phyloP scores from a whole-genome alignment of 2,113 vertebrate genomes.

The Synodontis membranacea region DNA sequence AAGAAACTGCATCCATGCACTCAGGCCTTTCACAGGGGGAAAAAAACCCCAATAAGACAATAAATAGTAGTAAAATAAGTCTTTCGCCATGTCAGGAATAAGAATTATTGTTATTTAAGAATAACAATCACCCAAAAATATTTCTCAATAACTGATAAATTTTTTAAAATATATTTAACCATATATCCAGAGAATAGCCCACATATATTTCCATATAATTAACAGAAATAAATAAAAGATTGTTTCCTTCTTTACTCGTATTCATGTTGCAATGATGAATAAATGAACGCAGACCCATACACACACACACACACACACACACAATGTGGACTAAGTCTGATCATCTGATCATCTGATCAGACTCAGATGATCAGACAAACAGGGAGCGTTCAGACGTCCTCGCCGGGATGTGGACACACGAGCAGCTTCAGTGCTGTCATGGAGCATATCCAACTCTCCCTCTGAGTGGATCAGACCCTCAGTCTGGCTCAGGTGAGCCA shows the following conservation, averaged over 20 bases:
- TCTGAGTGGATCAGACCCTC: constrained; percentile 35
- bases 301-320: too few relatives aligned
- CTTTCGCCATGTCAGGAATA: too few relatives aligned
- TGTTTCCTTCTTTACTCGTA: neutral
- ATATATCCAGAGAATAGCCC: neutral
- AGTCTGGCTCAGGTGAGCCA: constrained; percentile 48
- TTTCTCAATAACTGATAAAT: too few relatives aligned
- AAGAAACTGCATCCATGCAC: neutral
- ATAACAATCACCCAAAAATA: too few relatives aligned
- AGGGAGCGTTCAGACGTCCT: neutral
- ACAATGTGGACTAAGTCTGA: neutral
- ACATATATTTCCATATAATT: neutral
- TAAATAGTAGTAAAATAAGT: neutral
- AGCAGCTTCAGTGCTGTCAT: neutral
- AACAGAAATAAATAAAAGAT: neutral
- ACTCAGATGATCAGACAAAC: neutral
- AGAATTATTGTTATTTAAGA: too few relatives aligned
- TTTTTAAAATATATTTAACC: too few relatives aligned
- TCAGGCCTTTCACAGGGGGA: neutral
- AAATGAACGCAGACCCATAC: neutral
- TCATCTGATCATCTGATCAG: neutral
- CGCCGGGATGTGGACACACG: neutral
- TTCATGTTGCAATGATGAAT: neutral
- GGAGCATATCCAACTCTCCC: constrained; percentile 32
- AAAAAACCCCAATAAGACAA: neutral